Percentiles rank a stretch among this genome's conserved stretches.
Evolutionary conservation across 2,113 vertebrate species (phyloP).

Genomic region (Thamnophis sirtalis): DNA sequence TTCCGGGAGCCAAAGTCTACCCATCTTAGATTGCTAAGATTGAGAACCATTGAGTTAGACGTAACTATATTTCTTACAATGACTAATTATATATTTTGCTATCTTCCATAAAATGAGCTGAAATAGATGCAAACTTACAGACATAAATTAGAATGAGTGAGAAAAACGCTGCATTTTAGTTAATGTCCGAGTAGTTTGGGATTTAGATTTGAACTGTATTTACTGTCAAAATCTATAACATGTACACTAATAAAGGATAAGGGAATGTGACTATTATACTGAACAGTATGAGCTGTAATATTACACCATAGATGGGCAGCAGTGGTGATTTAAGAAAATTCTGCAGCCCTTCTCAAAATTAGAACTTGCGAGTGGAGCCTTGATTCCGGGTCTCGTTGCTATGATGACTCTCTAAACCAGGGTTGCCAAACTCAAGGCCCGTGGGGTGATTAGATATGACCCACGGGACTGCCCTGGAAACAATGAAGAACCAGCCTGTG

Average conservation of each 20-base stretch:
- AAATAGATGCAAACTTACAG: background rate
- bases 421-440: too few relatives aligned
- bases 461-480: too few relatives aligned
- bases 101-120: background rate
- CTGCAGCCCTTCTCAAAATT: background rate
- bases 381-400: background rate
- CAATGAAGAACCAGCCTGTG: too few relatives aligned
- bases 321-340: background rate
- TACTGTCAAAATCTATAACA: background rate
- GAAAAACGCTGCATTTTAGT: background rate
- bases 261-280: background rate
- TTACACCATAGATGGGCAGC: background rate
- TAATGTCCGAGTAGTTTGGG: background rate
- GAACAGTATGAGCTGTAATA: background rate
- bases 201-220: background rate
- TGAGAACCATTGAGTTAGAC: background rate
- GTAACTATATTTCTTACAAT: background rate
- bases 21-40: background rate
- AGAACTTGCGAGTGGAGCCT: background rate
- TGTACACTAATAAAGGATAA: background rate
- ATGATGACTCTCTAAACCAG: background rate
- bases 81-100: background rate
- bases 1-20: background rate
- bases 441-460: too few relatives aligned
- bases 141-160: background rate